Conservation (phyloP, 2,113 vertebrate genomes). For the Physeter macrocephalus region DNA sequence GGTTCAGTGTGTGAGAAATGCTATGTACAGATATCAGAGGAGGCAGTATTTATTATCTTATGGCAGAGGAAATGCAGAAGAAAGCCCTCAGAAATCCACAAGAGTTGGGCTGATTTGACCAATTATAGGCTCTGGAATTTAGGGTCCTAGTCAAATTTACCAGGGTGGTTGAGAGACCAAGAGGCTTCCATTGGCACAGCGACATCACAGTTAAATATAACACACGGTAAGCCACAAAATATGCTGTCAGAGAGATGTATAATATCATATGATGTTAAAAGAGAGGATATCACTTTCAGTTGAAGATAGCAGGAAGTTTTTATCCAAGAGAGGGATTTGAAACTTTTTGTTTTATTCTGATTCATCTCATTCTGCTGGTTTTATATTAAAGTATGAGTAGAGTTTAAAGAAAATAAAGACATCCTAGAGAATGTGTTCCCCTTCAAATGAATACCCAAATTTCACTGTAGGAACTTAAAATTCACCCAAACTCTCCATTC, state of each 20-base stretch:
- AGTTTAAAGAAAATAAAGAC: not conserved
- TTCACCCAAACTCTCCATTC: not conserved
- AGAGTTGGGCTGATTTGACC: not conserved
- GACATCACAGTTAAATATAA: not conserved
- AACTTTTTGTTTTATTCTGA: not conserved
- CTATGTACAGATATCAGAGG: not conserved
- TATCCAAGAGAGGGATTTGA: not conserved
- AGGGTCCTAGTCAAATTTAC: not conserved
- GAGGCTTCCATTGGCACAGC: not conserved
- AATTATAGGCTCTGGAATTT: not conserved
- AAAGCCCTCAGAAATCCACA: not conserved
- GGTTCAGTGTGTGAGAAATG: not conserved
- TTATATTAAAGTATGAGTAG: not conserved
- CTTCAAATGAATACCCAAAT: not conserved
- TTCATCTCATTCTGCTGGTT: not conserved
- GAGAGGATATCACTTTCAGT: not conserved
- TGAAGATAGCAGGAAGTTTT: not conserved
- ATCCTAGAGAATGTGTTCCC: not conserved
- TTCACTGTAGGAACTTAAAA: not conserved
- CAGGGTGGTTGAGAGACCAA: not conserved
- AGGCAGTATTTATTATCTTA: not conserved
- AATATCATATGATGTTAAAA: not conserved
- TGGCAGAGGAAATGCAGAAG: not conserved
- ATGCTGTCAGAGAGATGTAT: not conserved
- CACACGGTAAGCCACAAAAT: not conserved